phyloP scores from a whole-genome alignment of 1,140 invertebrate genomes.

The Lasioglossum albipes region DNA sequence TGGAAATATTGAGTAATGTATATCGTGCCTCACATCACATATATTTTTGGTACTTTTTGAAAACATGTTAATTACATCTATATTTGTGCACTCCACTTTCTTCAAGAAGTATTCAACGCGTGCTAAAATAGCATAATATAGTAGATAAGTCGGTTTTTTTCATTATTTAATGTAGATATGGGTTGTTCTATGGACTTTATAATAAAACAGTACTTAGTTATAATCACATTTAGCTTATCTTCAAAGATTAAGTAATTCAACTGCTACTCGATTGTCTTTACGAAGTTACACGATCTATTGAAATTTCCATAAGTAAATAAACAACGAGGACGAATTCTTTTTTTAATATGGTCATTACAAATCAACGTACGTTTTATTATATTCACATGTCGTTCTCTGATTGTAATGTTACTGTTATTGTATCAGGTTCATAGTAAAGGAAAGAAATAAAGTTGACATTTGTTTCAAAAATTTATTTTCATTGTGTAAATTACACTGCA shows the following conservation, averaged over 20 bases:
- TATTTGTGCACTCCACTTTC: not conserved
- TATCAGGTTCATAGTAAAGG: not conserved
- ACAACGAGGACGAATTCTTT: slow-evolving; percentile 8
- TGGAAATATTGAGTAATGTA: slow-evolving; percentile 7
- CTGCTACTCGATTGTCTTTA: slow-evolving; percentile 16
- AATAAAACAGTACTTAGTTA: slow-evolving; percentile 10
- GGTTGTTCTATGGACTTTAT: not conserved
- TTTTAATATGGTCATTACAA: not conserved
- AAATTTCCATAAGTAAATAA: slow-evolving; percentile 46
- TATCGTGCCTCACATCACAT: not conserved
- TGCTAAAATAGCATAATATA: not conserved
- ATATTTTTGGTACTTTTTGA: not conserved
- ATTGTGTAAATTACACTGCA: slow-evolving; percentile 57
- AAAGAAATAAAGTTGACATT: slow-evolving; percentile 18
- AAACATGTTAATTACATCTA: not conserved
- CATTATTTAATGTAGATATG: slow-evolving; percentile 11
- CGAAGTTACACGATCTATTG: slow-evolving; percentile 12
- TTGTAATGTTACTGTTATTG: not conserved
- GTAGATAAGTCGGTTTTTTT: not conserved
- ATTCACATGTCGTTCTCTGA: not conserved
- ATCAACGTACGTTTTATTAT: slow-evolving; percentile 6
- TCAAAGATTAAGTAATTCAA: slow-evolving; percentile 15
- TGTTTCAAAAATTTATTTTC: slow-evolving; percentile 51
- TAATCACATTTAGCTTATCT: not conserved
- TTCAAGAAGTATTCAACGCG: not conserved